A percentile compares a stretch with the other conserved stretches of the same genome.
phyloP scores from a whole-genome alignment of 2,888 invertebrate species.

The Apotomis betuletana region DNA sequence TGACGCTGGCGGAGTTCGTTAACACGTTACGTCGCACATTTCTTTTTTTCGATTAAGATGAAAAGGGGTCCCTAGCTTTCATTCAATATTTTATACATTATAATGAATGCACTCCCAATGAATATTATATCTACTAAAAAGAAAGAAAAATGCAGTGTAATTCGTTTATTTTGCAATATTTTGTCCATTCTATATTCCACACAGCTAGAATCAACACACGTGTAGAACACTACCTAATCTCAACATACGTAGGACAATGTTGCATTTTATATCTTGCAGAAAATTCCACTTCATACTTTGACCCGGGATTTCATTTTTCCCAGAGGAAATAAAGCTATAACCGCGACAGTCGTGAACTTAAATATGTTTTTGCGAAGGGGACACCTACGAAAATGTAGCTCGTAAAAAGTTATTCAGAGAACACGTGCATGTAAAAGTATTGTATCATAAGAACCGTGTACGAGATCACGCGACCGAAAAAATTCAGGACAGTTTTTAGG shows the following conservation, averaged over 20 bases:
- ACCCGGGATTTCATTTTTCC: conserved; percentile 56
- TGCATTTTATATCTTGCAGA: conserved; percentile 52
- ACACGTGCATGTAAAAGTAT: conserved; percentile 58
- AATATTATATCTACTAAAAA: too few species aligned
- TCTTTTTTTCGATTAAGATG: too few species aligned
- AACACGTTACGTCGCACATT: too few species aligned
- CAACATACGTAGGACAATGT: conserved; percentile 50
- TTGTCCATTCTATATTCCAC: conserved; percentile 1
- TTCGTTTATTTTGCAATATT: background rate
- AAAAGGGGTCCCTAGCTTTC: too few species aligned
- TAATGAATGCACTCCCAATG: too few species aligned
- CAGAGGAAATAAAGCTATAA: conserved; percentile 55
- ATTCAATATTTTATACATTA: too few species aligned
- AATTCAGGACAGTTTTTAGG: conserved; percentile 54
- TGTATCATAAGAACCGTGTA: conserved; percentile 65
- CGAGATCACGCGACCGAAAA: conserved; percentile 60
- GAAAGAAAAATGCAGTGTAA: background rate
- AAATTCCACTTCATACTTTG: conserved; percentile 56
- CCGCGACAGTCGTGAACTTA: conserved; percentile 31
- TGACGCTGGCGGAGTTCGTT: too few species aligned
- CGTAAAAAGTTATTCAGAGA: conserved; percentile 44
- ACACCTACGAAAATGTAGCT: conserved; percentile 29
- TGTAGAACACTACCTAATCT: conserved; percentile 30
- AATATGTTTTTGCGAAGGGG: conserved; percentile 36
- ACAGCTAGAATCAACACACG: conserved; percentile 18